Percentiles rank a stretch among this genome's conserved stretches.
These are phyloP conservation scores for Drosophila bocqueti DNA, from an alignment of 1,140 invertebrate species.

Conservation along the genomic window DNA sequence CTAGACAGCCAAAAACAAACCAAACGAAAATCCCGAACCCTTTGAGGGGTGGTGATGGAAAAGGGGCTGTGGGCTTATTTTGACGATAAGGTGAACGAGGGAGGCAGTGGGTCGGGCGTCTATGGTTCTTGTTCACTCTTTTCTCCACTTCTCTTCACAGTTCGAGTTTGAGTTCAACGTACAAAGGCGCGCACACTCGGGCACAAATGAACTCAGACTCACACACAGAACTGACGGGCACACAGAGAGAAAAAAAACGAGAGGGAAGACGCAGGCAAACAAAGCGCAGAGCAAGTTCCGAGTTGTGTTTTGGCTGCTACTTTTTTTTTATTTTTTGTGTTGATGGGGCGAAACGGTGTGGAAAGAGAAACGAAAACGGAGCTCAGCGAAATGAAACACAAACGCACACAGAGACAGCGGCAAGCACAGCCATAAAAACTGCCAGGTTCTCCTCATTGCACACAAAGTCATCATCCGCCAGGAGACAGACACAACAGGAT, in stretches of 20 bases:
- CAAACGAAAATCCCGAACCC: constrained; percentile 11
- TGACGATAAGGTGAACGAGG: background rate
- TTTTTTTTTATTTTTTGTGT: constrained; percentile 21
- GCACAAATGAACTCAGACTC: constrained; percentile 14
- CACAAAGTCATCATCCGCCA: constrained; percentile 43
- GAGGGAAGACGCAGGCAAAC: constrained; percentile 56
- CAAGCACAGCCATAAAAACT: constrained; percentile 33
- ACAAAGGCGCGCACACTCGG: constrained; percentile 56
- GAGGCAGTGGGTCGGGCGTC: constrained; percentile 5
- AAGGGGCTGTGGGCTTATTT: constrained; percentile 1
- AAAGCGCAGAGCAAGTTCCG: constrained; percentile 76
- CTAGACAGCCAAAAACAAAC: constrained; percentile 7
- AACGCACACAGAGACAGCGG: constrained; percentile 17
- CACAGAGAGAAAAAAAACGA: constrained; percentile 6
- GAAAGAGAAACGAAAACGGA: constrained; percentile 62
- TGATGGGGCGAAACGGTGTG: constrained; percentile 60
- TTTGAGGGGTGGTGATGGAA: constrained; percentile 1
- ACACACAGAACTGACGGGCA: constrained; percentile 8
- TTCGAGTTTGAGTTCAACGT: constrained; percentile 70
- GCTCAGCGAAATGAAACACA: constrained; percentile 59
- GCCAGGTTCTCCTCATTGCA: constrained; percentile 48
- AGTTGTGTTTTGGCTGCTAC: constrained; percentile 51
- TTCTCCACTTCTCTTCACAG: constrained; percentile 11
- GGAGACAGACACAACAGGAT: constrained; percentile 66
- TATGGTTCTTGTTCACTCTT: constrained; percentile 11